Conservation (phyloP, 2,888 invertebrate genomes). For the Calephelis perditalis region DNA sequence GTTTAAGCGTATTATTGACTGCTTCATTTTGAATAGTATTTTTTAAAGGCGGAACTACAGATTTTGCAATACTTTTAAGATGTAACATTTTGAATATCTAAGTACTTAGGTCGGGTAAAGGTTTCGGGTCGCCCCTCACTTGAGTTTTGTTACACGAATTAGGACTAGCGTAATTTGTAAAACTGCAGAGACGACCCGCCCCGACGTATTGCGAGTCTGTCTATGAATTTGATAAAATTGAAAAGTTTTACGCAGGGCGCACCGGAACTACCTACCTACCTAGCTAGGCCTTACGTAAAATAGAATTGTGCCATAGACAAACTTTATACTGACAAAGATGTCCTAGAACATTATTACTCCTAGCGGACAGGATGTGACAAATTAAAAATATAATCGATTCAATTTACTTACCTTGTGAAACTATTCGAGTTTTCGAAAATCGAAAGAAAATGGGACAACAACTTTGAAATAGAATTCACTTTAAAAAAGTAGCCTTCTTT, state of each 20-base stretch:
- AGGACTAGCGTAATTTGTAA: slow-evolving; percentile 43
- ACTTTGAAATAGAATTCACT: no score
- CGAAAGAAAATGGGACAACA: no score
- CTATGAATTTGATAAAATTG: slow-evolving; percentile 19
- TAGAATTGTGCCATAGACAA: slow-evolving; percentile 2
- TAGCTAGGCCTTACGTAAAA: not conserved
- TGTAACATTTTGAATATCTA: slow-evolving; percentile 81
- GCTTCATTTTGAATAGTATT: slow-evolving; percentile 76
- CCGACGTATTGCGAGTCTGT: slow-evolving; percentile 52
- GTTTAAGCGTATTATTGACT: slow-evolving; percentile 78
- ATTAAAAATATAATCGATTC: no score
- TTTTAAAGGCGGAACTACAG: slow-evolving; percentile 75
- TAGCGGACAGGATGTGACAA: no score
- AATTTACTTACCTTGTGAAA: no score
- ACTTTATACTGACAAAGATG: no score
- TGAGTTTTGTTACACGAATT: slow-evolving; percentile 54
- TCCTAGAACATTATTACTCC: no score
- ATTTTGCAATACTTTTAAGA: slow-evolving; percentile 83
- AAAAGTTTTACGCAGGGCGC: not conserved
- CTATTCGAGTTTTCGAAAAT: no score
- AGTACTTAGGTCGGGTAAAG: slow-evolving; percentile 58
- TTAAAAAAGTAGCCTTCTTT: no score
- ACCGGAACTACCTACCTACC: not conserved
- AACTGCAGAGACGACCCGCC: slow-evolving; percentile 71
- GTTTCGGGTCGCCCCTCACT: slow-evolving; percentile 68